Percentiles rank a stretch among this genome's conserved stretches.
Conservation (phyloP, 2,888 invertebrate species). For the Scaptomyza polygonia region DNA sequence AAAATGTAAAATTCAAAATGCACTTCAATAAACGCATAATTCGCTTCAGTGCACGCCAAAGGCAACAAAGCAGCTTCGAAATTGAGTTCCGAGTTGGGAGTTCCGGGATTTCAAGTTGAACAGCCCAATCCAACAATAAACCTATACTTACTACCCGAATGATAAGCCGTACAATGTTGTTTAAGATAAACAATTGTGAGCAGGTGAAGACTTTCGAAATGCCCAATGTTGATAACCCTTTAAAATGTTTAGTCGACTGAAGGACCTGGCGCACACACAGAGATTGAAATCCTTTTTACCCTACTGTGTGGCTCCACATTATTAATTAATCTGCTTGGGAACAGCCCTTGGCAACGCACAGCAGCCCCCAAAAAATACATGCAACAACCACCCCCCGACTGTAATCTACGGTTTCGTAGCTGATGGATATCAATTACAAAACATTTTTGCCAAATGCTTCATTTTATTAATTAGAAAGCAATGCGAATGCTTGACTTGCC, state of each 20-base stretch:
- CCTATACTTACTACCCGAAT: background rate
- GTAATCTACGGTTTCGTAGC: conserved; percentile 15
- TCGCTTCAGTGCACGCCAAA: conserved; percentile 66
- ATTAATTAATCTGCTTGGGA: conserved; percentile 58
- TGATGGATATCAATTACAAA: conserved; percentile 60
- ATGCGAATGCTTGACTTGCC: conserved; percentile 38
- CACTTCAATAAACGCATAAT: conserved; percentile 70
- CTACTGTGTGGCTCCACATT: conserved; percentile 20
- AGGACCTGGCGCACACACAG: conserved; percentile 2
- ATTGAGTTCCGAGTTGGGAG: conserved; percentile 12
- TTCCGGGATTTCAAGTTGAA: no score
- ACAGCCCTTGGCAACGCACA: conserved; percentile 48
- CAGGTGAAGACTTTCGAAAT: conserved; percentile 45
- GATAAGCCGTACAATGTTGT: conserved; percentile 21
- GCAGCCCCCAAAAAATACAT: conserved; percentile 46
- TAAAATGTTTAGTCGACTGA: conserved; percentile 20
- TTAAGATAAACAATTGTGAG: conserved; percentile 35
- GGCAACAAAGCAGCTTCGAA: conserved; percentile 51
- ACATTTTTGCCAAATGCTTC: conserved; percentile 46
- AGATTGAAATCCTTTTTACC: conserved; percentile 24
- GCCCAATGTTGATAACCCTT: conserved; percentile 43
- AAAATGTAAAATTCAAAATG: conserved; percentile 51
- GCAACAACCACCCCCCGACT: background rate
- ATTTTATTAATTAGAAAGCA: conserved; percentile 69
- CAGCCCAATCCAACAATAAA: background rate